Conservation (phyloP, 2,888 invertebrate species). For the Stratiomys singularior region DNA sequence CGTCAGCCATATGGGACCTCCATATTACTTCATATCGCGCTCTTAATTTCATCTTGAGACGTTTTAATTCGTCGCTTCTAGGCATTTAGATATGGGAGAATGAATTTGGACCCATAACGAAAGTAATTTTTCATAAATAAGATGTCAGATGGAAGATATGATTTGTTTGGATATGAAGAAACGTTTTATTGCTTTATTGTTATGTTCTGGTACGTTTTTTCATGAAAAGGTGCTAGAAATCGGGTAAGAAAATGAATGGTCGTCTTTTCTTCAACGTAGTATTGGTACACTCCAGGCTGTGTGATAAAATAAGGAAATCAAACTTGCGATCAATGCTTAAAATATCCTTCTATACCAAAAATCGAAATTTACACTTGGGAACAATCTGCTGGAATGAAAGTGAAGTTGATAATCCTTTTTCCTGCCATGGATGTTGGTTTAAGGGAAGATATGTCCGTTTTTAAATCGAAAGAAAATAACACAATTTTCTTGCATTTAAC, state of each 20-base stretch:
- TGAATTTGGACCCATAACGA: conserved; percentile 13
- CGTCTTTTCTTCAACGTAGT: too few species aligned
- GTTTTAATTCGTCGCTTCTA: not conserved
- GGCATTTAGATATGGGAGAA: not conserved
- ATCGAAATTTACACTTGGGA: too few species aligned
- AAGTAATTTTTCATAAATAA: conserved; percentile 17
- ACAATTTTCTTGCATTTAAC: too few species aligned
- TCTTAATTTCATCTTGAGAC: conserved; percentile 9
- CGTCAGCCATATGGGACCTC: not conserved
- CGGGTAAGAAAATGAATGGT: not conserved
- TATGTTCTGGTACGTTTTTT: not conserved
- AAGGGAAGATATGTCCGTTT: too few species aligned
- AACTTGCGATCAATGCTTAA: too few species aligned
- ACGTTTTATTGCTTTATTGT: not conserved
- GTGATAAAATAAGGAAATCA: too few species aligned
- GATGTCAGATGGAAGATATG: not conserved
- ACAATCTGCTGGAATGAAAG: too few species aligned
- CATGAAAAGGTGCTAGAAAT: not conserved
- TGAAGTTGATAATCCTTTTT: too few species aligned
- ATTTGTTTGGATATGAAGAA: conserved; percentile 1
- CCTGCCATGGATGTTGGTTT: too few species aligned
- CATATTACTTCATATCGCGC: not conserved
- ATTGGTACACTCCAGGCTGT: too few species aligned
- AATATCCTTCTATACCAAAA: too few species aligned
- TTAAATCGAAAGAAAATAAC: too few species aligned